A percentile compares a stretch with the other conserved stretches of the same genome.
Conservation (phyloP, 2,888 invertebrate species). For the Phalangium opilio region DNA sequence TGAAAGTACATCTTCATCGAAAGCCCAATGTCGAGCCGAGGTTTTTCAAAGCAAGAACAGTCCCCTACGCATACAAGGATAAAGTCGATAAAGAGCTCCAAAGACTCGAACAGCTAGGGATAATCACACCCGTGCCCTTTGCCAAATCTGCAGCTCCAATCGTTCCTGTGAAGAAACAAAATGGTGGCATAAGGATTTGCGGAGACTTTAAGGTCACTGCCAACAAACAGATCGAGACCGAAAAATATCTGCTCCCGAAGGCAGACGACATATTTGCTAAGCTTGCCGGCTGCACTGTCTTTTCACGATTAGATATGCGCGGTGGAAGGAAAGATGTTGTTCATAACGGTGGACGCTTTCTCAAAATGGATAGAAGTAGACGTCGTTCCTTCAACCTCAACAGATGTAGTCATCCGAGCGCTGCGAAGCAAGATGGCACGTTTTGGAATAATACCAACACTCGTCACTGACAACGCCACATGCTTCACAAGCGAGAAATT, state of each 20-base stretch:
- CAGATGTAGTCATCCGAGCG: too few relatives aligned
- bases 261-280: too few relatives aligned
- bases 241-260: neutral
- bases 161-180: slow-evolving; percentile 1
- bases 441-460: too few relatives aligned
- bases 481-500: too few relatives aligned
- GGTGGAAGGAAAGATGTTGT: too few relatives aligned
- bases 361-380: too few relatives aligned
- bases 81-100: neutral
- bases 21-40: too few relatives aligned
- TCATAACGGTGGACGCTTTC: too few relatives aligned
- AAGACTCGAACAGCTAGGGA: slow-evolving; percentile 20
- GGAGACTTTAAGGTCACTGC: neutral
- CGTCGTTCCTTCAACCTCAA: too few relatives aligned
- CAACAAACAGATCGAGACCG: neutral
- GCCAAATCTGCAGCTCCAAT: slow-evolving; percentile 7
- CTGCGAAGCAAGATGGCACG: too few relatives aligned
- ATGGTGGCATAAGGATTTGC: slow-evolving; percentile 1
- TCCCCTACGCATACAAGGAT: slow-evolving; percentile 8
- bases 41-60: slow-evolving; percentile 24
- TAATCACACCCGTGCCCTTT: neutral
- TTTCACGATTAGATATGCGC: neutral
- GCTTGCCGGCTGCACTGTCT: neutral
- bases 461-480: too few relatives aligned
- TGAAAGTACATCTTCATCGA: too few relatives aligned